Conservation (phyloP, 2,797 vertebrate species). For the Linurgus olivaceus region DNA sequence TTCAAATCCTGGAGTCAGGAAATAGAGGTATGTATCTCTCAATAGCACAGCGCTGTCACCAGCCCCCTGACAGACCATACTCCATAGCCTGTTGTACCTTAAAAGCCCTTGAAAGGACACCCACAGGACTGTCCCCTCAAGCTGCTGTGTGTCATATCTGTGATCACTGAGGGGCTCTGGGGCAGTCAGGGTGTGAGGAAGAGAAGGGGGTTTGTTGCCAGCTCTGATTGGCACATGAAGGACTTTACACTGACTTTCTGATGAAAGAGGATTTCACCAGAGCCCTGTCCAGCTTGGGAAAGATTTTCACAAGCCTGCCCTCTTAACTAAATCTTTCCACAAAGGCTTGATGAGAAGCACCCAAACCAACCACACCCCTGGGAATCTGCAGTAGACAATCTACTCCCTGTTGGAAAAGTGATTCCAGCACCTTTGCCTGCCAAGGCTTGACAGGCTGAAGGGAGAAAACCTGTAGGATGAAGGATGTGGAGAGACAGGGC, state of each 20-base stretch:
- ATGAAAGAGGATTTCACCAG: background rate
- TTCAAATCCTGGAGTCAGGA: background rate
- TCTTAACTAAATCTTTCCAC: background rate
- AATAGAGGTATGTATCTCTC: background rate
- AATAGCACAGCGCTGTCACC: background rate
- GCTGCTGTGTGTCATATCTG: background rate
- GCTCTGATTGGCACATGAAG: background rate
- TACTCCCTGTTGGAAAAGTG: background rate
- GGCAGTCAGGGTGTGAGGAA: background rate
- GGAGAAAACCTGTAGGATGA: background rate
- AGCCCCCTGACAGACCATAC: background rate
- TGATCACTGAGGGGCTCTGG: background rate
- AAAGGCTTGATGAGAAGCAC: background rate
- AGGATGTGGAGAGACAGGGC: background rate
- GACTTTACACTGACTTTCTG: accelerated
- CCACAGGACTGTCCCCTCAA: background rate
- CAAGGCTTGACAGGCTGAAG: background rate
- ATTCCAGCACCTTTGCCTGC: background rate
- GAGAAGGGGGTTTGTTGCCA: background rate
- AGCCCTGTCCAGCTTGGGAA: background rate
- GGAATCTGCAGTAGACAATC: background rate
- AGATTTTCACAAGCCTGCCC: background rate
- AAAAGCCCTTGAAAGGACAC: background rate
- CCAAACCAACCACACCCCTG: background rate
- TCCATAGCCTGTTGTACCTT: background rate